A percentile compares a stretch with the other conserved stretches of the same genome.
Conservation (phyloP, 2,113 vertebrate genomes). For the Anoura caudifer region DNA sequence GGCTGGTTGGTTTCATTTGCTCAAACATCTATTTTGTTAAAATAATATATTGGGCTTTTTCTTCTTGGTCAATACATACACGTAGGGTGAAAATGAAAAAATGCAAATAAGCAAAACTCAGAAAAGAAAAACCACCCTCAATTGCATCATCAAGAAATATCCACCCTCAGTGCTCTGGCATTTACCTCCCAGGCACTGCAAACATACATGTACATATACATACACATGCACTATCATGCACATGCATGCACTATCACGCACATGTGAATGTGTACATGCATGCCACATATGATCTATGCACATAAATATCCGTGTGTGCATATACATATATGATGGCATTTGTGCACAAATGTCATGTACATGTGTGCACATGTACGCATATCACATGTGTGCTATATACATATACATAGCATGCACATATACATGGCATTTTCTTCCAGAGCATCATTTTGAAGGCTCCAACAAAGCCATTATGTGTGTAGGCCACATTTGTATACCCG, state of each 20-base stretch:
- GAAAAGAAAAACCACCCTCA: neutral
- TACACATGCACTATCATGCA: no score
- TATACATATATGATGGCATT: no score
- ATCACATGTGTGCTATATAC: neutral
- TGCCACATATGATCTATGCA: fast-evolving
- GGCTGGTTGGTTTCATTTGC: neutral
- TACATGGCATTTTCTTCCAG: neutral
- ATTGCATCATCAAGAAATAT: neutral
- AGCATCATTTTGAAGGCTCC: neutral
- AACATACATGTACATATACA: neutral
- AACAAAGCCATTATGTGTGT: neutral
- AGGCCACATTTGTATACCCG: neutral
- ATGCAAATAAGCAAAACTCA: neutral
- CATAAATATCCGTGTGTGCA: no score
- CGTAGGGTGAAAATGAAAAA: neutral
- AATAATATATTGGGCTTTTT: neutral
- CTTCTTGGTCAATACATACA: neutral
- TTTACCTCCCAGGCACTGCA: neutral
- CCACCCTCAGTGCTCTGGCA: neutral
- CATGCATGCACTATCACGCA: neutral
- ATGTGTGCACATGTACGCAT: fast-evolving
- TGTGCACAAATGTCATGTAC: no score
- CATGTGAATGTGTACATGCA: neutral
- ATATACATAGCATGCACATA: neutral
- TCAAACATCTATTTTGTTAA: neutral